Percentiles rank a stretch among this genome's conserved stretches.
phyloP scores from a whole-genome alignment of 2,888 invertebrate genomes.

The Oxystoma pomonae region DNA sequence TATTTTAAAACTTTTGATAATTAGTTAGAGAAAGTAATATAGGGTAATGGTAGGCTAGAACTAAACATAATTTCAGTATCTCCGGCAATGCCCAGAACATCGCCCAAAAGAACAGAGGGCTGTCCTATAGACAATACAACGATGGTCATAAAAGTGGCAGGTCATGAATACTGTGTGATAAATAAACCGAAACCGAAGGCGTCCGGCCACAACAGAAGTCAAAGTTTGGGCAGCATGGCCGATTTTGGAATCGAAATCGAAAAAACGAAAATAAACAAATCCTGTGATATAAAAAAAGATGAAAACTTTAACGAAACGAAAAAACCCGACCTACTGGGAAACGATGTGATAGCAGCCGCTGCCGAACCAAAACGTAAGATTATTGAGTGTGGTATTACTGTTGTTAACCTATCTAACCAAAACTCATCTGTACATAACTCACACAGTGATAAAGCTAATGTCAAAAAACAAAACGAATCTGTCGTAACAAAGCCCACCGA shows the following conservation, averaged over 20 bases:
- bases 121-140: conserved; percentile 44
- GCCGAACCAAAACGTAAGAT: neutral
- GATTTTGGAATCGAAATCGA: conserved; percentile 42
- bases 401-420: neutral
- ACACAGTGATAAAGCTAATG: neutral
- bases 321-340: neutral
- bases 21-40: neutral
- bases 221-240: conserved; percentile 45
- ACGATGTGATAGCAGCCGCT: neutral
- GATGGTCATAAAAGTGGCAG: conserved; percentile 48
- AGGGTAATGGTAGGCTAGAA: neutral
- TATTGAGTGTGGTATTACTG: neutral
- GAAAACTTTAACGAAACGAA: conserved; percentile 13
- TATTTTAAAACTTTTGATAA: neutral
- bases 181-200: conserved; percentile 43
- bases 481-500: conserved; percentile 6
- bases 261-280: conserved; percentile 35
- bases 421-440: neutral
- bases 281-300: conserved; percentile 19
- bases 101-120: conserved; percentile 33
- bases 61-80: conserved; percentile 17
- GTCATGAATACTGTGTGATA: conserved; percentile 46
- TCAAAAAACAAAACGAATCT: conserved; percentile 7
- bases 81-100: conserved; percentile 34
- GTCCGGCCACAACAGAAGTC: conserved; percentile 42